A percentile compares a stretch with the other conserved stretches of the same genome.
These are phyloP conservation scores for Patiria pectinifera DNA, from an alignment of 53 echinoderm and acorn worm species.

Conservation along the genomic window DNA sequence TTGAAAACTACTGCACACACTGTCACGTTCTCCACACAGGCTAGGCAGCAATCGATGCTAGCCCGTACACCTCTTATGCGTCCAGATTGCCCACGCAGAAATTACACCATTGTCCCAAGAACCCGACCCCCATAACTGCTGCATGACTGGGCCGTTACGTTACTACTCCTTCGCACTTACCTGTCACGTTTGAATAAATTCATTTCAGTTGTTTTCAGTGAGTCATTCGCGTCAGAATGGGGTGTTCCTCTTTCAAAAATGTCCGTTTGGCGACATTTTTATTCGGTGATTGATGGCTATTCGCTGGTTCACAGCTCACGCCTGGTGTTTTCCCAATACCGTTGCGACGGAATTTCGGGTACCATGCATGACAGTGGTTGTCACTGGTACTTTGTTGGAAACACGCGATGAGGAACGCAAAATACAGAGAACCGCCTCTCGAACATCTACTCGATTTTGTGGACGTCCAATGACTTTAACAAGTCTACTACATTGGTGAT, in stretches of 20 bases:
- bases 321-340: slow-evolving; percentile 16
- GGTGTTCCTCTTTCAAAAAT: slow-evolving; percentile 51
- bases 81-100: neutral
- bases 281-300: slow-evolving; percentile 5
- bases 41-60: no score
- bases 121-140: slow-evolving; percentile 6
- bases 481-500: no score
- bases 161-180: slow-evolving; percentile 24
- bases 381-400: slow-evolving; percentile 17
- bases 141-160: slow-evolving; percentile 11
- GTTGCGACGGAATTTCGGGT: slow-evolving; percentile 18
- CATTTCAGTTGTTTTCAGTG: slow-evolving; percentile 44
- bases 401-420: neutral
- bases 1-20: no score
- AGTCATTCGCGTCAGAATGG: slow-evolving; percentile 46
- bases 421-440: neutral
- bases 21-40: no score
- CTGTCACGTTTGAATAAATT: slow-evolving; percentile 19
- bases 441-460: neutral
- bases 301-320: slow-evolving; percentile 47
- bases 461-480: no score
- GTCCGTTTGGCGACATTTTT: slow-evolving; percentile 17
- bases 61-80: neutral
- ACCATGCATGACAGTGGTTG: slow-evolving; percentile 46
- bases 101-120: slow-evolving; percentile 11